These are phyloP conservation scores for Phasianus colchicus DNA, from an alignment of 2,113 vertebrate species.

Conservation along the genomic window DNA sequence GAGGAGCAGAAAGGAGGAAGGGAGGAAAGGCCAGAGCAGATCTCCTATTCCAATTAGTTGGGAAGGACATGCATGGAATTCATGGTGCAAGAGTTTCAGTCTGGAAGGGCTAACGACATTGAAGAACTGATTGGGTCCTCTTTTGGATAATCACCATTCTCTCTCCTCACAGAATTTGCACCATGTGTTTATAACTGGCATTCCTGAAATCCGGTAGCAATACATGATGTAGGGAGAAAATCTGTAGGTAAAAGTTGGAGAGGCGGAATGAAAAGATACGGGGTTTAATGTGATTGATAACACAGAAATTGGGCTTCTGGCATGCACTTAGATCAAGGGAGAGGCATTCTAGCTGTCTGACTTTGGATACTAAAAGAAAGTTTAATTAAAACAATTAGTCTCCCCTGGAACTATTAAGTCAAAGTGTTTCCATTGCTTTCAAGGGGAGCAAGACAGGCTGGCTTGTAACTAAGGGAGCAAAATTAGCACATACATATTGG, in stretches of 20 bases:
- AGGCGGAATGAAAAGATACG: not conserved
- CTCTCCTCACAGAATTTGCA: not conserved
- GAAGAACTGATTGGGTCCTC: not conserved
- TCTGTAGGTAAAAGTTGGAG: not conserved
- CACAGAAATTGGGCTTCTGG: not conserved
- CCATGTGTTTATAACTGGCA: not conserved
- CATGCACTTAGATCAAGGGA: not conserved
- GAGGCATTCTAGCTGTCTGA: not conserved
- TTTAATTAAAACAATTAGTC: conserved; percentile 40
- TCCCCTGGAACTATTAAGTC: not conserved
- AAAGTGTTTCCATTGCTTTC: not conserved
- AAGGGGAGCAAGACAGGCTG: not conserved
- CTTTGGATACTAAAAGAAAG: conserved; percentile 8
- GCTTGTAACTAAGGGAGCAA: not conserved
- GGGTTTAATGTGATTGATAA: not conserved
- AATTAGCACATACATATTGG: not conserved
- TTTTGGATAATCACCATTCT: not conserved
- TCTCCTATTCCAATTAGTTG: not conserved
- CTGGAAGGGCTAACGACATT: not conserved
- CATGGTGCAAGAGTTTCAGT: not conserved
- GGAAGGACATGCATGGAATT: not conserved
- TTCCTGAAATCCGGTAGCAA: not conserved
- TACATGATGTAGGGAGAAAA: not conserved
- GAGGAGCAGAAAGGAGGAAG: not conserved
- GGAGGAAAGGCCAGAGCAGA: not conserved